Percentiles rank a stretch among this genome's conserved stretches.
These are phyloP conservation scores for Tachina lurida DNA, from an alignment of 2,888 invertebrate genomes.

Conservation along the genomic window DNA sequence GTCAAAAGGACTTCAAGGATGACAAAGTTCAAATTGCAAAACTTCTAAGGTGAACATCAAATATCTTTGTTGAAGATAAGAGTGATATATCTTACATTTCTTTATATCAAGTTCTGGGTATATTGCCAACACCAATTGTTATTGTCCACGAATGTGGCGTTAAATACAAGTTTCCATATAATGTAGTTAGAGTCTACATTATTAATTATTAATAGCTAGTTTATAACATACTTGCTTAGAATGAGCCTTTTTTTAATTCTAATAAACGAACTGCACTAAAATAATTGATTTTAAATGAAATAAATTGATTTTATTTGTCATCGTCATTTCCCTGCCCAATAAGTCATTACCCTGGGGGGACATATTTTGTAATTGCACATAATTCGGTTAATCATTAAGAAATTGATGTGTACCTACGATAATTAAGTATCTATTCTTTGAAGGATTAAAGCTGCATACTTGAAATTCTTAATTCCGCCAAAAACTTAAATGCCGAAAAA, in stretches of 20 bases:
- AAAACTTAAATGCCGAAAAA: constrained; percentile 16
- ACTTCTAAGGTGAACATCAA: constrained; percentile 39
- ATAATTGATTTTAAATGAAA: constrained; percentile 23
- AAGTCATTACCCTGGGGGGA: constrained; percentile 16
- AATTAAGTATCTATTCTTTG: background rate
- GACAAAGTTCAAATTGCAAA: constrained; percentile 38
- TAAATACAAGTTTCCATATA: constrained; percentile 22
- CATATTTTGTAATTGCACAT: background rate
- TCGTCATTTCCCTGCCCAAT: constrained; percentile 12
- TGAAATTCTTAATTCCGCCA: background rate
- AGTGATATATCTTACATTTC: constrained; percentile 43
- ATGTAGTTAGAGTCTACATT: constrained; percentile 19
- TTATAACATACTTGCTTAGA: constrained; percentile 24
- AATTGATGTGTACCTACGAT: background rate
- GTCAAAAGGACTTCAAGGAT: constrained; percentile 28
- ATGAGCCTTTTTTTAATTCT: constrained; percentile 10
- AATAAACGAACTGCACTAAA: constrained; percentile 18
- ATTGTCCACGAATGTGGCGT: constrained; percentile 31
- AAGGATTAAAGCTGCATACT: background rate
- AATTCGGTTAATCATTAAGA: background rate
- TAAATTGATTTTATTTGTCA: constrained; percentile 13
- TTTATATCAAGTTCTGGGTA: constrained; percentile 34
- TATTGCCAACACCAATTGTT: constrained; percentile 36
- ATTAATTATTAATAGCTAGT: constrained; percentile 15
- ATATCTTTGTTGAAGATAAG: constrained; percentile 31